These are phyloP conservation scores for Mungos mungo DNA, from an alignment of 2,113 vertebrate genomes.

Conservation along the genomic window DNA sequence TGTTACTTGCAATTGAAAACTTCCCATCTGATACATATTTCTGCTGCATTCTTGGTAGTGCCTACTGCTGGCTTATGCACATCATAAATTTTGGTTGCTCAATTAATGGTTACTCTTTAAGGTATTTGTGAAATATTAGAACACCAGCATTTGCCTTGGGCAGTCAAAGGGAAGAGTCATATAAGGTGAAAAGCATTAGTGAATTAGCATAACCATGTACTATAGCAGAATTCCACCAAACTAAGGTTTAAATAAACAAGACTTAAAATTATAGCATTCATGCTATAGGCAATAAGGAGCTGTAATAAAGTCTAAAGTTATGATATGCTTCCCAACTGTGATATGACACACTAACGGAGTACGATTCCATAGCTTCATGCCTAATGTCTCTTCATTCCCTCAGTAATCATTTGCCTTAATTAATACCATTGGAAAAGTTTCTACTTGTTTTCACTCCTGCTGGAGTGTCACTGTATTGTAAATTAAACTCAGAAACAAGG, in stretches of 20 bases:
- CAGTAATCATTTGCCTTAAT: not conserved
- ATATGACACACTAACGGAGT: not conserved
- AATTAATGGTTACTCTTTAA: not conserved
- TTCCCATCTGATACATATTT: not conserved
- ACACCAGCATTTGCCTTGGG: not conserved
- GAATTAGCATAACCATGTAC: not conserved
- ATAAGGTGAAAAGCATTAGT: not conserved
- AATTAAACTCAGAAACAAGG: constrained; percentile 11
- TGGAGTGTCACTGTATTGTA: not conserved
- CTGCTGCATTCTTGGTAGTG: not conserved
- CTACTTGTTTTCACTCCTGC: not conserved
- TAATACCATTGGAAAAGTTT: not conserved
- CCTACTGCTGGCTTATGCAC: not conserved
- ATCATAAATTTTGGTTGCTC: not conserved
- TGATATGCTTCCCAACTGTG: not conserved
- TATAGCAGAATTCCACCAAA: not conserved
- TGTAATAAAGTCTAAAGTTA: constrained; percentile 1
- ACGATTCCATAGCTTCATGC: not conserved
- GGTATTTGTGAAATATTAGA: not conserved
- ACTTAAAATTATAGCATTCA: not conserved
- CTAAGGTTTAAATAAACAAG: not conserved
- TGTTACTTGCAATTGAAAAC: not conserved
- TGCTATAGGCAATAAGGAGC: not conserved
- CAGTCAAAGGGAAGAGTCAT: not conserved
- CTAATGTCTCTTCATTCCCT: not conserved